Base-by-base conservation (phyloP, 2,797 vertebrate species). In the Alfaro cultratus region DNA sequence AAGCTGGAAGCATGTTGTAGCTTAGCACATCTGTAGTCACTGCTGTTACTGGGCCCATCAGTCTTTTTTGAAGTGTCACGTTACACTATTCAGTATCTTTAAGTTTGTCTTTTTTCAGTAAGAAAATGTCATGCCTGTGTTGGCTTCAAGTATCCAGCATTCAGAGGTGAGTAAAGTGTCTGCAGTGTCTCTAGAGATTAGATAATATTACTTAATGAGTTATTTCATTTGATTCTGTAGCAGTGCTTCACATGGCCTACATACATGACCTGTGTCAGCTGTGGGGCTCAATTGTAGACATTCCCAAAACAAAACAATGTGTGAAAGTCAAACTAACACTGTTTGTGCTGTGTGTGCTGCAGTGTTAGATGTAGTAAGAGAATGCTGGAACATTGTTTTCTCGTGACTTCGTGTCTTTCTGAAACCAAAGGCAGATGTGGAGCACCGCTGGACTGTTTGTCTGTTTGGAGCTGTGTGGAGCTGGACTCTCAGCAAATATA, bases 401-500 rank as follows among this genome's bases (percentile, higher is more conserved):
- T 16, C 16, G 3, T 64, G 34, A 34, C 57, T 7, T 62, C 0
- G 5, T 18, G 29, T 62, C 57, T 62, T 60, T 62, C 57, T 62
- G 57, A 62, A 62, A 67, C 34, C 34, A 67, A 67, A 39, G 34
- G 34, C 62, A 23, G 34, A 39, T 39, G 9, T 13, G 10, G 2
- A 39, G 87, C 81, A 73, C 73, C 76, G 79, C 83, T 81, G 80
- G 75, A 75, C 72, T 73, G 29, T 71, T 8, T 74, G 31, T 11
- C 80, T 60, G 53, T 55, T n/a, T n/a, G n/a, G n/a, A n/a, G n/a
- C n/a, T n/a, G n/a, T 2, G 18, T 84, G 0, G 80, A 92, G 87
- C 90, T 45, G 88, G 89, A 83, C 84, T 92, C 87, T 70, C 31
- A 72, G 80, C 45, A 62, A 77, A 0, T 7, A 26, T 49, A 78